Conservation (phyloP, 1,140 invertebrate species). For the Apis mellifera region DNA sequence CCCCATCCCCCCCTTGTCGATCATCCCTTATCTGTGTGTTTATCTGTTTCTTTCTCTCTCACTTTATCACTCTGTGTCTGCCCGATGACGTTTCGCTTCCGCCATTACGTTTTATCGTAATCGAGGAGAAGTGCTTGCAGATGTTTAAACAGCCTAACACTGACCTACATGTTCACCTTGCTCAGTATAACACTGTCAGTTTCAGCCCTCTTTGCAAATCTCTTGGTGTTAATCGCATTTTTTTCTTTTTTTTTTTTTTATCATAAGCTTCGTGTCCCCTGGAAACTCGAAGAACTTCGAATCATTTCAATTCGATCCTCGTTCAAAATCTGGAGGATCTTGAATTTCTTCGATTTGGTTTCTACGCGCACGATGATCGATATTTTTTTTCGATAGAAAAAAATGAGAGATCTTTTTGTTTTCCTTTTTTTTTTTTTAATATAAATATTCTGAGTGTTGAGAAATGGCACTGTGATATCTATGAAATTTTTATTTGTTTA, state of each 20-base stretch:
- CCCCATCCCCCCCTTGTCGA: not conserved
- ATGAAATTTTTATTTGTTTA: not conserved
- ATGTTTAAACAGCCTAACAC: conserved; percentile 75
- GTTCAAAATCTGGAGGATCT: not conserved
- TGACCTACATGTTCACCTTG: conserved; percentile 82
- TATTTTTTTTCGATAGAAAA: not conserved
- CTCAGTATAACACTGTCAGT: conserved; percentile 82
- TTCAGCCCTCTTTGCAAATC: conserved; percentile 73
- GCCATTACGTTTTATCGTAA: conserved; percentile 6
- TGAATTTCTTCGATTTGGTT: conserved; percentile 11
- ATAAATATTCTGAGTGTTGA: not conserved
- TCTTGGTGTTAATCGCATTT: conserved; percentile 50
- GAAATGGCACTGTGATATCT: conserved; percentile 5
- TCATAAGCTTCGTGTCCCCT: conserved; percentile 20
- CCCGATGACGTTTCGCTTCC: conserved; percentile 37
- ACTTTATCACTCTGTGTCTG: conserved; percentile 29
- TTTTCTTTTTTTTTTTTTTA: too few species aligned
- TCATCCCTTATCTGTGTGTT: not conserved
- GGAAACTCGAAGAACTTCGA: not conserved
- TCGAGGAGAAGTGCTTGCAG: conserved; percentile 41
- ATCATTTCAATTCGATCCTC: not conserved
- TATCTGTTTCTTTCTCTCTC: not conserved
- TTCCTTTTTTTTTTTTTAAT: not conserved
- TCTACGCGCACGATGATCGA: not conserved
- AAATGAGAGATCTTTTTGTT: not conserved